Evolutionary conservation across 2,113 vertebrate species (phyloP), one percentile per base, ranked within the genome.

Genomic region (Oncorhynchus keta): DNA sequence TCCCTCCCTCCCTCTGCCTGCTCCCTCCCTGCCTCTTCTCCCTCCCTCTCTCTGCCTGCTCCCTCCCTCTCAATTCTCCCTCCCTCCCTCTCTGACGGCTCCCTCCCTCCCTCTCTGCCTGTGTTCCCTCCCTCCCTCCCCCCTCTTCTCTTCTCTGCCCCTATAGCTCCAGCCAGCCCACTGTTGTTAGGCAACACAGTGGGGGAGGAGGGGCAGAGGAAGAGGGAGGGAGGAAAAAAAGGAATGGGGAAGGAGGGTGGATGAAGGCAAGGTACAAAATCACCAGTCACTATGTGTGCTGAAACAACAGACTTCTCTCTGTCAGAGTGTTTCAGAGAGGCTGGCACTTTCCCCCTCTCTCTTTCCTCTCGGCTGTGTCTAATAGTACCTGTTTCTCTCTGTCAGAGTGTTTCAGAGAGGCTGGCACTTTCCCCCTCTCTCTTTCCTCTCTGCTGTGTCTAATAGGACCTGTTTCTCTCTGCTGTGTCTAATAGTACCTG

Each of bases 101-200:
- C 35, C 35, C 39, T 45, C 39, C 39, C 7, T 39, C 35, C 39
- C 9, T 39, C 7, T 9, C 39, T 9, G 39, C 39, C 39, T 9
- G 39, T 39, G 39, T 9, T 45, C 2, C 39, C 39, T 11, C 39
- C 39, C 39, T 11, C 39, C 39, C 39, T 39, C 35, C 39, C 5
- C 32, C 32, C 32, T 6, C 35, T 9, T 9, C 35, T 39, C 35
- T 39, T 39, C 35, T 45, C 89, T 79, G 88, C 93, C 88, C 90
- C 87, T 85, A 94, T 90, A 93, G 95, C 95, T 94, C 95, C 85
- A 89, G 92, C 95, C 85, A 89, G 92, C 92, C 93, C 93, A 49
- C 76, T 85, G 97, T 98, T 96, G 96, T 97, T 94, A 95, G 88
- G 97, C 95, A 93, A 98, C 96, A 86, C 93, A 57, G 89, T 51